Percentiles rank a stretch among this genome's conserved stretches.
Conservation (phyloP, 2,888 invertebrate genomes). For the Euproctis similis region DNA sequence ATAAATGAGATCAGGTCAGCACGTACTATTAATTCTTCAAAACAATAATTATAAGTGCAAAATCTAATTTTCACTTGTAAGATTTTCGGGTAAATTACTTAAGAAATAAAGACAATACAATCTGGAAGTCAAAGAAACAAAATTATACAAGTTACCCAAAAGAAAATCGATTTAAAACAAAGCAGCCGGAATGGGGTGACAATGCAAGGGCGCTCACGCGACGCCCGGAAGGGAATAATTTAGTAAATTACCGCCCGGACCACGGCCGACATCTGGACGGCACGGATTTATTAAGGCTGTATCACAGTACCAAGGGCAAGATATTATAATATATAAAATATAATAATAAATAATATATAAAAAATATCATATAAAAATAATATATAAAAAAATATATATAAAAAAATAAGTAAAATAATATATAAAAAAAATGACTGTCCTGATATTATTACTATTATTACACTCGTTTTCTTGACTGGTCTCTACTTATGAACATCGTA, state of each 20-base stretch:
- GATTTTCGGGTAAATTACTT: too few relatives aligned
- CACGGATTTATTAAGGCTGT: slow-evolving; percentile 6
- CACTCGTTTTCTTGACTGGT: too few relatives aligned
- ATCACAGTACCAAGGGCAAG: slow-evolving; percentile 1
- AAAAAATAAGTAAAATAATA: too few relatives aligned
- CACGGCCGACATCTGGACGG: slow-evolving; percentile 10
- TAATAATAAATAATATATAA: neutral
- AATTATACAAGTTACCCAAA: slow-evolving; percentile 3
- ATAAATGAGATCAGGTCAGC: too few relatives aligned
- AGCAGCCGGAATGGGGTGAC: slow-evolving; percentile 22
- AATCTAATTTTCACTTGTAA: too few relatives aligned
- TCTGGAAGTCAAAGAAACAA: slow-evolving; percentile 4
- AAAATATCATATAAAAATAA: too few relatives aligned
- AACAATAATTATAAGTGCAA: too few relatives aligned
- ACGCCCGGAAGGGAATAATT: slow-evolving; percentile 29
- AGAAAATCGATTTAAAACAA: slow-evolving; percentile 20
- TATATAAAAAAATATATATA: too few relatives aligned
- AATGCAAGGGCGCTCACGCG: slow-evolving; percentile 22
- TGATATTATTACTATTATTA: too few relatives aligned
- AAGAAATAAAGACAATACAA: neutral
- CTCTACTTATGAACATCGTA: too few relatives aligned
- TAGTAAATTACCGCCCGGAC: slow-evolving; percentile 30
- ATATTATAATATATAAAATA: neutral
- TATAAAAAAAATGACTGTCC: too few relatives aligned
- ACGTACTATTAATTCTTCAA: too few relatives aligned